A percentile compares a stretch with the other conserved stretches of the same genome.
These are phyloP conservation scores for Pterocles orientalis DNA, from an alignment of 2,113 vertebrate species.

Conservation along the genomic window DNA sequence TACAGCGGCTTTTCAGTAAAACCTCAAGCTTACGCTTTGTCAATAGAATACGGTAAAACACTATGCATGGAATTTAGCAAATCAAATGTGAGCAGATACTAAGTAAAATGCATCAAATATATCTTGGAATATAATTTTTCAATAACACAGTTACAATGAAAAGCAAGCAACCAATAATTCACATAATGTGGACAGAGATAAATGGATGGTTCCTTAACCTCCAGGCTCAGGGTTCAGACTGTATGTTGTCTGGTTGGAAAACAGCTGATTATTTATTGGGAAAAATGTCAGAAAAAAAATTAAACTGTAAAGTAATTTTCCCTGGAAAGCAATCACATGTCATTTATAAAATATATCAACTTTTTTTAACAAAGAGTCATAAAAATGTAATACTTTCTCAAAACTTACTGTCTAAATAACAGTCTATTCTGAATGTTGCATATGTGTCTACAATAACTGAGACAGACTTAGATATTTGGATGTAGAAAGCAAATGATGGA, in stretches of 20 bases:
- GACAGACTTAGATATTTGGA: neutral
- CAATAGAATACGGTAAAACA: slow-evolving; percentile 13
- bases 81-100: slow-evolving; percentile 50
- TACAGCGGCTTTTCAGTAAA: slow-evolving; percentile 52
- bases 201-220: slow-evolving; percentile 70
- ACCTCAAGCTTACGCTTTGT: neutral
- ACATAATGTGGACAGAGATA: slow-evolving; percentile 68
- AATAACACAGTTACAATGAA: slow-evolving; percentile 65
- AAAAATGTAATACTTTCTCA: neutral
- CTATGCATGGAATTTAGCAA: slow-evolving; percentile 11
- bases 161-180: slow-evolving; percentile 70
- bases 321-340: slow-evolving; percentile 35
- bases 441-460: neutral
- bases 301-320: slow-evolving; percentile 73
- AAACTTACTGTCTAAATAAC: neutral
- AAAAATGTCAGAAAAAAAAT: slow-evolving; percentile 71
- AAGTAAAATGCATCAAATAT: slow-evolving; percentile 66
- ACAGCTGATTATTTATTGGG: slow-evolving; percentile 72
- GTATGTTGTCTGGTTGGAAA: slow-evolving; percentile 57
- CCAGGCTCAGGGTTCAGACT: slow-evolving; percentile 66
- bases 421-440: neutral
- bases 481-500: neutral
- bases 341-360: slow-evolving; percentile 35
- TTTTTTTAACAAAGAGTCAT: neutral
- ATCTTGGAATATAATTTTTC: slow-evolving; percentile 61